These are phyloP conservation scores for Steinernema hermaphroditum DNA, from an alignment of 2,888 invertebrate species.

Conservation along the genomic window DNA sequence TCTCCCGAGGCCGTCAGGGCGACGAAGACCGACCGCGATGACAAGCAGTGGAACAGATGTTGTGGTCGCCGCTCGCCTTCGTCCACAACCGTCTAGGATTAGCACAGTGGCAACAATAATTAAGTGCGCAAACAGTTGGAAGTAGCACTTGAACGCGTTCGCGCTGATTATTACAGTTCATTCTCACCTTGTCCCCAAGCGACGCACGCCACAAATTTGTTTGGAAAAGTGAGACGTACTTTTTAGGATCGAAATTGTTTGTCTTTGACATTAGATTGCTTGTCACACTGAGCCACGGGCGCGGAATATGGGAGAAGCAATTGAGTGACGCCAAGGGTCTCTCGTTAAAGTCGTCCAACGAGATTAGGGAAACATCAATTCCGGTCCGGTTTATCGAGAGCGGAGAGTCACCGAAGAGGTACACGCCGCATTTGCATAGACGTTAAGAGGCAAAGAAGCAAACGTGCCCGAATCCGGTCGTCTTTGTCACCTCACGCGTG, in stretches of 20 bases:
- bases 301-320: conserved; percentile 20
- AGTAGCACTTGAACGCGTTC: conserved; percentile 8
- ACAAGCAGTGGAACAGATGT: conserved; percentile 29
- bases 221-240: not conserved
- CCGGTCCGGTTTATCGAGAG: conserved; percentile 26
- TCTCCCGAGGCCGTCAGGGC: conserved; percentile 11
- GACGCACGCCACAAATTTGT: not conserved
- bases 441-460: conserved; percentile 24
- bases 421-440: conserved; percentile 27
- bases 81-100: conserved; percentile 23
- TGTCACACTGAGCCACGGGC: conserved; percentile 7
- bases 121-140: conserved; percentile 30
- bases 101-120: conserved; percentile 29
- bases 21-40: conserved; percentile 23
- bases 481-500: not conserved
- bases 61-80: not conserved
- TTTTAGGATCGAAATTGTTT: not conserved
- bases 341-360: conserved; percentile 25
- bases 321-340: conserved; percentile 12
- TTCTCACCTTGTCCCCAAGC: not conserved
- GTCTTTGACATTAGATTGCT: conserved; percentile 16
- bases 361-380: conserved; percentile 10
- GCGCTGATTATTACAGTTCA: conserved; percentile 25
- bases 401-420: not conserved
- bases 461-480: conserved; percentile 20